Conservation (phyloP, 2,113 vertebrate genomes). For the Egretta garzetta region DNA sequence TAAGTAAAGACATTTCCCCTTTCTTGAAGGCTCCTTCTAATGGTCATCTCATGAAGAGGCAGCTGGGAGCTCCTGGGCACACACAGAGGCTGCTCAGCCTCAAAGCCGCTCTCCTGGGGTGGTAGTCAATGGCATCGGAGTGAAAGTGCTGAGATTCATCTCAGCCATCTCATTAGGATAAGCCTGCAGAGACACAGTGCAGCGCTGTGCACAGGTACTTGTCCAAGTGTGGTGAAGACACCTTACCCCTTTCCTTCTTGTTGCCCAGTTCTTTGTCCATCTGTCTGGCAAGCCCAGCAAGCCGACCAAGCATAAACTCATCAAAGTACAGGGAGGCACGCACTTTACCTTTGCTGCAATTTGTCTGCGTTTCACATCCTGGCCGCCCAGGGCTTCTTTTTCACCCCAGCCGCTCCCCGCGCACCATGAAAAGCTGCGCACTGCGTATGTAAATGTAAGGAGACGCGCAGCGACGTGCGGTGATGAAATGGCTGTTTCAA, state of each 20-base stretch:
- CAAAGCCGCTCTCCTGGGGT: background rate
- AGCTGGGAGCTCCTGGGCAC: background rate
- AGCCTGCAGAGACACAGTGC: background rate
- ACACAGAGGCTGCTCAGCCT: background rate
- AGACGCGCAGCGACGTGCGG: background rate
- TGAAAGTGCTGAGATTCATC: accelerated
- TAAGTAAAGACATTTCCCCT: background rate
- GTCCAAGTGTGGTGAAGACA: accelerated
- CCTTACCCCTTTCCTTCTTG: background rate
- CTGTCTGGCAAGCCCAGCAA: no score
- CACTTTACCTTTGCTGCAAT: background rate
- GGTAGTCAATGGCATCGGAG: background rate
- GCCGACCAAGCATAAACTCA: no score
- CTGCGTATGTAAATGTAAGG: background rate
- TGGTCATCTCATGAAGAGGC: background rate
- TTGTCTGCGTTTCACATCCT: accelerated
- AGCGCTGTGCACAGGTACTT: background rate
- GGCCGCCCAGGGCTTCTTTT: background rate
- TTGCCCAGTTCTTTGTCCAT: no score
- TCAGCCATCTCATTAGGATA: background rate
- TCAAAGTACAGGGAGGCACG: no score
- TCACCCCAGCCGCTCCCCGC: accelerated
- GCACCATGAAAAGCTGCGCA: accelerated
- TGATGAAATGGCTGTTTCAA: slow-evolving; percentile 67
- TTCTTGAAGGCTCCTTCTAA: background rate